Evolutionary conservation across 2,113 vertebrate species (phyloP).

Genomic region (Xenus cinereus): DNA sequence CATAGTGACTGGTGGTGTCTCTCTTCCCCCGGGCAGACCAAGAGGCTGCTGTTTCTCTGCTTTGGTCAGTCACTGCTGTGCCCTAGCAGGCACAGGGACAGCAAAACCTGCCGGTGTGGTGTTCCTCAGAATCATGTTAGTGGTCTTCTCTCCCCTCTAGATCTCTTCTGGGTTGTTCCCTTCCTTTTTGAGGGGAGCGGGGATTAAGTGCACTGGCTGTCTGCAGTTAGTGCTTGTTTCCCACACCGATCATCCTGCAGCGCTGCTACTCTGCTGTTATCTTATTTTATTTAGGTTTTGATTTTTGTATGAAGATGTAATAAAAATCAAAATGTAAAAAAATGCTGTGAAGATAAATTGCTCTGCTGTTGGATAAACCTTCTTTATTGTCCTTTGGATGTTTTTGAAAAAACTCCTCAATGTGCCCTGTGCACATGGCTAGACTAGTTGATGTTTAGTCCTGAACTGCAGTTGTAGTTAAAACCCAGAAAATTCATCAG

Average conservation of each 20-base stretch:
- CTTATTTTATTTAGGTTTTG: constrained; percentile 78
- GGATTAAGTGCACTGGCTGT: background rate
- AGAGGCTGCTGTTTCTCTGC: background rate
- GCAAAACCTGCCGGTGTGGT: background rate
- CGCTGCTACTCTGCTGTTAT: constrained; percentile 67
- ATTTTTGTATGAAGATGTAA: constrained; percentile 32
- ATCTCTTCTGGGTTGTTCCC: background rate
- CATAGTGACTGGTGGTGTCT: background rate
- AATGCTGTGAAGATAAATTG: constrained; percentile 54
- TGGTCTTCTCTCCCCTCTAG: background rate
- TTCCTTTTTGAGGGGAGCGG: background rate
- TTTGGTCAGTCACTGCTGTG: background rate
- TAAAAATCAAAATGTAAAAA: constrained; percentile 71
- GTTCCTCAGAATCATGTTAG: background rate
- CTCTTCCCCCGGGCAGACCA: background rate
- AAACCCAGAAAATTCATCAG: background rate
- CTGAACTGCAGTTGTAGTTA: background rate
- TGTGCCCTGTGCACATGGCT: background rate
- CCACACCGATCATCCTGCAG: background rate
- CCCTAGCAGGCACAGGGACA: background rate
- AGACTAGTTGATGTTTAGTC: background rate
- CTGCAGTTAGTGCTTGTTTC: background rate
- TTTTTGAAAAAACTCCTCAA: background rate
- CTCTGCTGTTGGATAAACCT: background rate
- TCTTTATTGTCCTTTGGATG: background rate